Base-by-base conservation (phyloP, 2,888 invertebrate species). In the Schizotus pectinicornis region DNA sequence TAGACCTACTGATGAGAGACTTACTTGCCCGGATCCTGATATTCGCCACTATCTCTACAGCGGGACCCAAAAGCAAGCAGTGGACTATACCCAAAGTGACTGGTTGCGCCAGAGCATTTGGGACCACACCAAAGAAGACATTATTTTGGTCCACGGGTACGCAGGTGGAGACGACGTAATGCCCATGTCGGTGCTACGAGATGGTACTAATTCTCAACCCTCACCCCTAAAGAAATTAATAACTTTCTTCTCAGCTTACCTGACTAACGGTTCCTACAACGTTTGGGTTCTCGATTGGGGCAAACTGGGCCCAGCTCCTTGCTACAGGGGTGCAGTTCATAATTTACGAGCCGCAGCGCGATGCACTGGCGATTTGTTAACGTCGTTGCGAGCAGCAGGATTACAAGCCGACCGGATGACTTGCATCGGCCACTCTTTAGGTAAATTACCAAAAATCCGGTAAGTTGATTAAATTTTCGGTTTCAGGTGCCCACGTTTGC, bases 281-380 rank as follows among this genome's bases (percentile, higher is more conserved):
- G 88, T 91, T 33, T 86, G 91, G 77, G 82, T 90, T 79, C 81
- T 90, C 45, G 91, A 91, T 78, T 92, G 91, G 91, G 88, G 90
- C n/a, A 80, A 81, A 3, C 81, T 92, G 11, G 82, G 85, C 68
- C 84, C 84, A 70, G 86, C 87, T 0, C 90, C 89, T 0, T 91
- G 88, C 80, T 82, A 73, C 74, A 75, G 79, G 37, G 89, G 91
- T 0, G 88, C 90, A 0, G 91, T 91, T 0, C 87, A 90, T 72
- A 92, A 91, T 78, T 81, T 91, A 67, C 84, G 86, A 51, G 85
- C 89, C 0, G 89, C 88, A 3, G 88, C 89, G 0, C 83, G 85
- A 53, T 92, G 91, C 73, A 82, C 87, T 0, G 89, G 89, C 0
- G 84, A 85, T 12, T 83, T 87, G 2, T 77, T 91, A 37, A 86